Percentiles rank a stretch among this genome's conserved stretches.
Evolutionary conservation across 2,113 vertebrate genomes (phyloP).

Genomic region (Apodemus sylvaticus): DNA sequence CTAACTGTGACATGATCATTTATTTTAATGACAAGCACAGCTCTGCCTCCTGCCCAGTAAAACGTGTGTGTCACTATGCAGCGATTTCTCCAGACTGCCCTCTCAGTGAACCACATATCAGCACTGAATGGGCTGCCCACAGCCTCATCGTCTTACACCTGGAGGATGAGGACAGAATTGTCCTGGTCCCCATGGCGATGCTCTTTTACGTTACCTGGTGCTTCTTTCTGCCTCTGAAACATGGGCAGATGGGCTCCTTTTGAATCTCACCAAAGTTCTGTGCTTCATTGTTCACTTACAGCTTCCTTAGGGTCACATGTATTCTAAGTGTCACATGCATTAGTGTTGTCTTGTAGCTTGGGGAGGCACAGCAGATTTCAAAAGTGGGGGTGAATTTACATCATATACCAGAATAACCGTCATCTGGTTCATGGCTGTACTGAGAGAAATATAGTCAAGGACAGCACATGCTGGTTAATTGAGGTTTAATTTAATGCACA

Average conservation of each 20-base stretch:
- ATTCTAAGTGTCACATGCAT: slow-evolving; percentile 8
- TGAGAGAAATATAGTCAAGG: background rate
- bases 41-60: slow-evolving; percentile 24
- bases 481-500: background rate
- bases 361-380: background rate
- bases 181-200: background rate
- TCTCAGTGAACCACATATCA: background rate
- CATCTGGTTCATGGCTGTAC: background rate
- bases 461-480: background rate
- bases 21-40: slow-evolving; percentile 46
- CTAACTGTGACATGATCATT: slow-evolving; percentile 10
- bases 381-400: background rate
- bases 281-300: background rate
- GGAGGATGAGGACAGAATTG: background rate
- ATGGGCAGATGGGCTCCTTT: background rate
- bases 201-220: background rate
- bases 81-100: background rate
- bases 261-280: background rate
- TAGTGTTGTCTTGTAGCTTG: background rate
- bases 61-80: background rate
- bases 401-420: background rate
- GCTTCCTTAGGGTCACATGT: background rate
- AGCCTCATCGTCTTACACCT: background rate
- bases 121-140: background rate
- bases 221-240: background rate